phyloP scores from a whole-genome alignment of 2,797 vertebrate species.

The Eutrigla gurnardus region DNA sequence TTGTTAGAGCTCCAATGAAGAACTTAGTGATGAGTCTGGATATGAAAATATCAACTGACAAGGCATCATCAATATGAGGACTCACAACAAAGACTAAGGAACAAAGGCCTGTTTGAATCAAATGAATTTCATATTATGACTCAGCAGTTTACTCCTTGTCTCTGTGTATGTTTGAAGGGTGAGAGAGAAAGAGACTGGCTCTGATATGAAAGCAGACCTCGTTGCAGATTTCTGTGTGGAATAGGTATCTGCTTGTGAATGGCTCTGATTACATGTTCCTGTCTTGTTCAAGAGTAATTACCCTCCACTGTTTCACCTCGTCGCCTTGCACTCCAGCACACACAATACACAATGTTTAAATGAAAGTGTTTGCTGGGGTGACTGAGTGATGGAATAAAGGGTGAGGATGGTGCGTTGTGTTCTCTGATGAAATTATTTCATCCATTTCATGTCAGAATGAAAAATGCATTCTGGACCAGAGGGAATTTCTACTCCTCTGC shows the following conservation, averaged over 20 bases:
- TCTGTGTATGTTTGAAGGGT: slow-evolving; percentile 28
- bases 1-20: background rate
- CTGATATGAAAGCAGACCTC: slow-evolving; percentile 17
- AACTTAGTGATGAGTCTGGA: background rate
- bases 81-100: background rate
- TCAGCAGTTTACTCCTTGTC: background rate
- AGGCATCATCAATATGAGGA: background rate
- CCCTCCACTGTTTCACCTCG: background rate
- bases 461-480: slow-evolving; percentile 7
- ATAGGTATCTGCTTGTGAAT: slow-evolving; percentile 18
- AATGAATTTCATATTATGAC: slow-evolving; percentile 16
- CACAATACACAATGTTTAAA: background rate
- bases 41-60: background rate
- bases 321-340: background rate
- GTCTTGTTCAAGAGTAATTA: slow-evolving; percentile 42
- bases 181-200: slow-evolving; percentile 20
- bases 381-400: slow-evolving; percentile 20
- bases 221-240: slow-evolving; percentile 5
- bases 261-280: slow-evolving; percentile 17
- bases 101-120: slow-evolving; percentile 6
- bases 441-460: slow-evolving; percentile 48
- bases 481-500: slow-evolving; percentile 1
- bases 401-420: background rate
- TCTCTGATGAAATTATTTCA: slow-evolving; percentile 39
- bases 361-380: slow-evolving; percentile 14